These are phyloP conservation scores for Leptarthrus brevirostris DNA, from an alignment of 2,888 invertebrate genomes.

Conservation along the genomic window DNA sequence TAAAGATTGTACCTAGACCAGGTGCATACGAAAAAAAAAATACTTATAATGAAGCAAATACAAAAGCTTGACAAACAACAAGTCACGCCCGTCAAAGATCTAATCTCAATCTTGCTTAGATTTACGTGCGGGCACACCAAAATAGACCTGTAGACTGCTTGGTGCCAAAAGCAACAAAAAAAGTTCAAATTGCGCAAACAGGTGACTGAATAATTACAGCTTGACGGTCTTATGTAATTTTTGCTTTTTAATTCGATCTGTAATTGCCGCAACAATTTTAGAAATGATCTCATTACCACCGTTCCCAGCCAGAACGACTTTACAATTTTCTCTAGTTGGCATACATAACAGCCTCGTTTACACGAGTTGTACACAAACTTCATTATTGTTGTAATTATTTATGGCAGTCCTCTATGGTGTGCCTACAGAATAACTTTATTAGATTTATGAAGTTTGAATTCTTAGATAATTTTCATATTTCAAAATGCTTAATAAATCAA, in stretches of 20 bases:
- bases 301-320: background rate
- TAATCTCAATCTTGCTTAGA: background rate
- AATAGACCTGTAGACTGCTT: background rate
- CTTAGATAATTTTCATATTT: no score
- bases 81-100: no score
- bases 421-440: no score
- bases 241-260: background rate
- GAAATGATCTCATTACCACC: background rate
- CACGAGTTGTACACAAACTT: no score
- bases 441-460: no score
- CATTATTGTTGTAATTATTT: no score
- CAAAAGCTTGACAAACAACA: background rate
- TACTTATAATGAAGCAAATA: background rate
- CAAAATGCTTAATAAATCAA: no score
- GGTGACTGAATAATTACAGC: background rate
- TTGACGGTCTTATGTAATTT: background rate
- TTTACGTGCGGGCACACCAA: background rate
- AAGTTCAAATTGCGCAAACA: no score
- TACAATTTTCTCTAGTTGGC: background rate
- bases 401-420: no score
- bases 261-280: background rate
- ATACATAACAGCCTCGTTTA: no score
- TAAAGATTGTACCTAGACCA: no score
- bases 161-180: background rate
- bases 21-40: background rate